A percentile compares a stretch with the other conserved stretches of the same genome.
Conservation (phyloP, 2,113 vertebrate species). For the Passer montanus region DNA sequence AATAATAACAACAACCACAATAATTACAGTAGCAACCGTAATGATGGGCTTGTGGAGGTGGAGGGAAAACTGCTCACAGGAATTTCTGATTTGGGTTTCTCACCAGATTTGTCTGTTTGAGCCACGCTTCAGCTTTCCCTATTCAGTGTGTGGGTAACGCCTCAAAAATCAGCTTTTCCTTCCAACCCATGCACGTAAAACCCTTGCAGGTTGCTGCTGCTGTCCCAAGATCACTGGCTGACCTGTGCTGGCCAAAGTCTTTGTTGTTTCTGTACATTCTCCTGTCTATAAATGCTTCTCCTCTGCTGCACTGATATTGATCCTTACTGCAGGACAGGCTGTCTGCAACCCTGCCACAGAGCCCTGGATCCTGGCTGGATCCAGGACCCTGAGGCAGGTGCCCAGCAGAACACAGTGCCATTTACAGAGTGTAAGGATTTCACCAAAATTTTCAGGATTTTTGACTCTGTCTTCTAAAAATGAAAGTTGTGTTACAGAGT, state of each 20-base stretch:
- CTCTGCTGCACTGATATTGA: not conserved
- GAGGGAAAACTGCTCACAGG: accelerated
- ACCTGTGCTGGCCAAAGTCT: not conserved
- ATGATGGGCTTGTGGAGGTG: not conserved
- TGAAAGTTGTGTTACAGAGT: not conserved
- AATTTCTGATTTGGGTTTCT: not conserved
- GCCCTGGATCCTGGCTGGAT: not conserved
- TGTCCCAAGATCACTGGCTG: not conserved
- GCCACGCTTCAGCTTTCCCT: not conserved
- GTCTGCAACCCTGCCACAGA: not conserved
- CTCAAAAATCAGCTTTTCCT: not conserved
- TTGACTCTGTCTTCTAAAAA: not conserved
- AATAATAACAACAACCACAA: not conserved
- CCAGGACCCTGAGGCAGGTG: not conserved
- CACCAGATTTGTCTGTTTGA: not conserved
- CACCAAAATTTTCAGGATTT: not conserved
- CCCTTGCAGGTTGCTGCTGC: not conserved
- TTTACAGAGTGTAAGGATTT: not conserved
- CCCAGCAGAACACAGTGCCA: not conserved
- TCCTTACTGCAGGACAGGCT: not conserved
- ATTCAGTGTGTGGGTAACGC: not conserved
- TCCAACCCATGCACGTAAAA: not conserved
- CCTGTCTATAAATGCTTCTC: not conserved
- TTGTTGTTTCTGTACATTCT: not conserved
- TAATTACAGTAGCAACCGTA: not conserved